These are phyloP conservation scores for Epirrhoe tristata DNA, from an alignment of 2,888 invertebrate genomes.

Conservation along the genomic window DNA sequence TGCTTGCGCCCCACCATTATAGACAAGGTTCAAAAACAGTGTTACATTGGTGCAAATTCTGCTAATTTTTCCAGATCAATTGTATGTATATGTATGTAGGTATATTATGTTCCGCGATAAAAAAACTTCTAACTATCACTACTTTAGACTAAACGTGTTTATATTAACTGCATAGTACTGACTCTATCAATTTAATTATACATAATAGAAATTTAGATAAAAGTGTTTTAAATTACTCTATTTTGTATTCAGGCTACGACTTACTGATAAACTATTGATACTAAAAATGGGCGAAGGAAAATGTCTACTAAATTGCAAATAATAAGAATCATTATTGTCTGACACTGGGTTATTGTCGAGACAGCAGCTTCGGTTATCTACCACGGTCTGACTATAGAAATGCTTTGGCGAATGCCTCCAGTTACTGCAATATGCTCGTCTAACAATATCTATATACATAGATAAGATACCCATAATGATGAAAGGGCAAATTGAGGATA, in stretches of 20 bases:
- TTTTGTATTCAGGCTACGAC: slow-evolving; percentile 37
- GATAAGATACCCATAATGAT: background rate
- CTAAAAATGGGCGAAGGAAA: slow-evolving; percentile 60
- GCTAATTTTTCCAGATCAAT: background rate
- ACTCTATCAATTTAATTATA: background rate
- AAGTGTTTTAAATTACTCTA: slow-evolving; percentile 22
- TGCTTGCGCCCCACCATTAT: background rate
- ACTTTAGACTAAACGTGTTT: background rate
- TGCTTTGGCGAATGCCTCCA: slow-evolving; percentile 36
- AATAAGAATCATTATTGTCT: slow-evolving; percentile 83
- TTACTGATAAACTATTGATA: slow-evolving; percentile 49
- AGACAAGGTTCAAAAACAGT: too few species aligned
- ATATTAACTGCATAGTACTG: slow-evolving; percentile 1
- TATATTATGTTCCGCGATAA: background rate
- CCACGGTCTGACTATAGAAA: slow-evolving; percentile 72
- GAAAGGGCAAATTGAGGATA: background rate
- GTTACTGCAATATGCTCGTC: background rate
- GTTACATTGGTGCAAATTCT: background rate
- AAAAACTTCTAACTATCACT: background rate
- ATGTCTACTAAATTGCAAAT: slow-evolving; percentile 73
- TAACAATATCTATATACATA: background rate
- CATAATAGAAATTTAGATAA: slow-evolving; percentile 2
- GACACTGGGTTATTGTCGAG: slow-evolving; percentile 86
- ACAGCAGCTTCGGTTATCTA: slow-evolving; percentile 78
- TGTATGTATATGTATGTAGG: background rate